A percentile compares a stretch with the other conserved stretches of the same genome.
These are phyloP conservation scores for Coendou prehensilis DNA, from an alignment of 2,797 vertebrate genomes.

Conservation along the genomic window DNA sequence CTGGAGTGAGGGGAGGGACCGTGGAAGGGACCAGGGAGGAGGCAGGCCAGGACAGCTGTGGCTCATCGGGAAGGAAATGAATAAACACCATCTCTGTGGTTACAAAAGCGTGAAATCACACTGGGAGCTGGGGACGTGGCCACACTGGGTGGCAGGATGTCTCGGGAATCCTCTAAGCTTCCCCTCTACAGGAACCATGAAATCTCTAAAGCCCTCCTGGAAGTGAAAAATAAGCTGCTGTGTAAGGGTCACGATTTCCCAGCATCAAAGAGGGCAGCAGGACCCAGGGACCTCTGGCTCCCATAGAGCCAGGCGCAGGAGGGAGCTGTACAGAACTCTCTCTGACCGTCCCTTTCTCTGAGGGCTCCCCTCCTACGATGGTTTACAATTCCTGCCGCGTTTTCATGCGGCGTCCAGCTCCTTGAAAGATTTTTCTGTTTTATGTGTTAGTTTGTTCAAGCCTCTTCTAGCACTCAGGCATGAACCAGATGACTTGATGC, in stretches of 20 bases:
- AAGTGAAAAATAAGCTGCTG: slow-evolving; percentile 52
- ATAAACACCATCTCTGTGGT: slow-evolving; percentile 13
- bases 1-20: neutral
- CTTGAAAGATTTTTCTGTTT: neutral
- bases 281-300: neutral
- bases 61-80: neutral
- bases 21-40: neutral
- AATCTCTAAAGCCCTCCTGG: slow-evolving; percentile 58
- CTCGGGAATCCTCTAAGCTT: slow-evolving; percentile 45
- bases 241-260: neutral
- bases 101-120: neutral
- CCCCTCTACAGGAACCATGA: neutral
- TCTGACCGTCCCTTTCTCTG: neutral
- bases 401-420: neutral
- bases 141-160: neutral
- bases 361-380: neutral
- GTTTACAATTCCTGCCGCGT: neutral
- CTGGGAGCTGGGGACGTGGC: neutral
- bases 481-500: neutral
- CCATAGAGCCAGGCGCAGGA: neutral
- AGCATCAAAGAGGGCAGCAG: neutral
- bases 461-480: neutral
- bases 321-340: neutral
- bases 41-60: neutral
- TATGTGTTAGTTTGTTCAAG: slow-evolving; percentile 39